A percentile compares a stretch with the other conserved stretches of the same genome.
These are phyloP conservation scores for Trematomus bernacchii DNA, from an alignment of 2,797 vertebrate genomes.

Conservation along the genomic window DNA sequence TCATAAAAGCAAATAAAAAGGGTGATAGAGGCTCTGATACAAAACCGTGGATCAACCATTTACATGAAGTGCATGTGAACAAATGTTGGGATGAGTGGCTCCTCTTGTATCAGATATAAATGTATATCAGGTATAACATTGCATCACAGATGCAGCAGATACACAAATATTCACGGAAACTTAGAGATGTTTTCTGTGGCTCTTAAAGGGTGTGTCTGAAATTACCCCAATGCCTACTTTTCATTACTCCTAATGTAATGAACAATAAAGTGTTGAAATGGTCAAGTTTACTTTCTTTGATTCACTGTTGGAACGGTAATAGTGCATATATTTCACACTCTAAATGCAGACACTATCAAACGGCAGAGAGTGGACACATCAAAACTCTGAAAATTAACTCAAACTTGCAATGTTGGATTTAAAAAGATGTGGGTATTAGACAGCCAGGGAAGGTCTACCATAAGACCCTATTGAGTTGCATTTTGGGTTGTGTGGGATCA, in stretches of 20 bases:
- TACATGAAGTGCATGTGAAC: conserved; percentile 29
- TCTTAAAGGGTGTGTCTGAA: neutral
- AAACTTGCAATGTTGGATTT: too few relatives aligned
- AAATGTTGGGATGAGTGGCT: conserved; percentile 10
- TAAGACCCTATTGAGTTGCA: neutral
- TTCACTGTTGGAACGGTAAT: neutral
- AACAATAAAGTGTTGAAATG: neutral
- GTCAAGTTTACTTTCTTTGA: neutral
- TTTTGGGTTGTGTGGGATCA: neutral
- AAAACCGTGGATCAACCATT: conserved; percentile 33
- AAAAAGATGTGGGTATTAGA: too few relatives aligned
- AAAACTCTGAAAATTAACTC: too few relatives aligned
- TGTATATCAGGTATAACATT: conserved; percentile 1
- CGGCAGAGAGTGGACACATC: neutral
- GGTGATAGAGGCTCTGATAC: conserved; percentile 27
- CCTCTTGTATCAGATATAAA: neutral
- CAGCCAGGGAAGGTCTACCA: too few relatives aligned
- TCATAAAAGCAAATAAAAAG: conserved; percentile 39
- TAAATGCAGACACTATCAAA: conserved; percentile 4
- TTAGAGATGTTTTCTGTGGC: conserved; percentile 12
- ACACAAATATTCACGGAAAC: neutral
- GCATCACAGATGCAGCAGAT: conserved; percentile 16
- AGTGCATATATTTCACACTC: neutral
- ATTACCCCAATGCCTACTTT: neutral
- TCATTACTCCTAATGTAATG: neutral